Percentiles rank a stretch among this genome's conserved stretches.
These are phyloP conservation scores for Cryptophagus acutangulus DNA, from an alignment of 2,888 invertebrate species.

Conservation along the genomic window DNA sequence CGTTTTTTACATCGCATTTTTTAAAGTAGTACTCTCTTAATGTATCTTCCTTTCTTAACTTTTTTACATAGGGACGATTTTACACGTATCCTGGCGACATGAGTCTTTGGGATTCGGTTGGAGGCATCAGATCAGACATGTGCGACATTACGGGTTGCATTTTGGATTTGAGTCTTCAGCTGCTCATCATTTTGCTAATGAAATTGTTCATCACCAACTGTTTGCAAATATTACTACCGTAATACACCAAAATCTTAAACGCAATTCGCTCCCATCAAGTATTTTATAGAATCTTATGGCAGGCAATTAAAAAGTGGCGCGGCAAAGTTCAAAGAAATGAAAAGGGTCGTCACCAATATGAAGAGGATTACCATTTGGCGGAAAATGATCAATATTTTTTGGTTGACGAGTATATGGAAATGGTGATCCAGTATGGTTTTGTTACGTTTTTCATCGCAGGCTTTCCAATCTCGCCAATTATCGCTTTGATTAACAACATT, in stretches of 20 bases:
- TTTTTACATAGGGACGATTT: constrained; percentile 45
- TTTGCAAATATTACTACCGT: constrained; percentile 50
- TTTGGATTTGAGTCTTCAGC: constrained; percentile 54
- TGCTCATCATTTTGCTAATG: constrained; percentile 55
- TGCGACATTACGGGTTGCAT: constrained; percentile 55
- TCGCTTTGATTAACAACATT: constrained; percentile 60
- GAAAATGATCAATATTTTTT: constrained; percentile 37
- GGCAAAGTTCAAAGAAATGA: no score
- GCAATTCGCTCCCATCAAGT: no score
- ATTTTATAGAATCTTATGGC: no score
- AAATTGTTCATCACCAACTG: constrained; percentile 35
- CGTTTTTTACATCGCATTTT: constrained; percentile 42
- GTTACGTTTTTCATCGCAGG: constrained; percentile 62
- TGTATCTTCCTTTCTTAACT: neutral
- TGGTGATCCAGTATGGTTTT: constrained; percentile 62
- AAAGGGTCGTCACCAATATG: no score
- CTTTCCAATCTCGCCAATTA: constrained; percentile 62
- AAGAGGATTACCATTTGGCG: constrained; percentile 40
- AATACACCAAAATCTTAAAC: no score
- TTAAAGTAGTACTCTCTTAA: constrained; percentile 36
- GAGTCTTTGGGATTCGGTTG: constrained; percentile 25
- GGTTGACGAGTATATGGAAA: constrained; percentile 39
- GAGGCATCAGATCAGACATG: constrained; percentile 39
- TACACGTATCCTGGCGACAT: constrained; percentile 48
- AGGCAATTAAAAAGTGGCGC: no score